Evolutionary conservation across 2,113 vertebrate genomes (phyloP).

Genomic region (Notechis scutatus): DNA sequence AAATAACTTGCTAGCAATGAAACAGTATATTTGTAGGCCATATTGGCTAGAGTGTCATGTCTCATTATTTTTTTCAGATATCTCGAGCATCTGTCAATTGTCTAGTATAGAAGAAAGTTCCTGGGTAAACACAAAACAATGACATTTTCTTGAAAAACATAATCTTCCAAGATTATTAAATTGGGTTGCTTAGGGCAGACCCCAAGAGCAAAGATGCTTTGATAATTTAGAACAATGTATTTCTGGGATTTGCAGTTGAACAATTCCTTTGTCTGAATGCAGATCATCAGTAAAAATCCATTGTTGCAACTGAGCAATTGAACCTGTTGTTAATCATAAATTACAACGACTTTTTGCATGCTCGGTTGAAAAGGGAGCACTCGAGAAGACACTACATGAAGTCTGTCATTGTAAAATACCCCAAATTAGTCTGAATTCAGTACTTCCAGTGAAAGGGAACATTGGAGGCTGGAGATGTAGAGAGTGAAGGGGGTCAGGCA

Average conservation of each 20-base stretch:
- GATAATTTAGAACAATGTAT: neutral
- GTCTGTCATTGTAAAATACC: neutral
- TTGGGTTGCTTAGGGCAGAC: neutral
- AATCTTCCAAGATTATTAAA: neutral
- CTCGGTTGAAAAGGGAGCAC: neutral
- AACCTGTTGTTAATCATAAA: neutral
- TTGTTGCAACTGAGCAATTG: neutral
- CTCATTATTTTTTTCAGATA: neutral
- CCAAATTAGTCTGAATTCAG: conserved; percentile 24
- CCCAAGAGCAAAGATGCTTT: neutral
- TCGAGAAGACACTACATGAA: conserved; percentile 17
- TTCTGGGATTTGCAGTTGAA: neutral
- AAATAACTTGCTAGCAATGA: neutral
- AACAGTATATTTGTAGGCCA: neutral
- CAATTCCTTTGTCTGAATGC: neutral
- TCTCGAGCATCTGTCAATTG: neutral
- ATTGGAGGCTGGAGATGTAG: conserved; percentile 5
- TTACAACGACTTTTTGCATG: neutral
- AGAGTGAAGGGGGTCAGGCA: conserved; percentile 28
- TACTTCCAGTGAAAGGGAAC: neutral
- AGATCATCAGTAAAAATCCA: neutral
- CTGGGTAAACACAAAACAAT: conserved; percentile 20
- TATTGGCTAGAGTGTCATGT: neutral
- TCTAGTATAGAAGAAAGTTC: neutral
- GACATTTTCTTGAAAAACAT: conserved; percentile 2